These are phyloP conservation scores for Leptonema lineaticorne DNA, from an alignment of 1,140 invertebrate genomes.

Conservation along the genomic window DNA sequence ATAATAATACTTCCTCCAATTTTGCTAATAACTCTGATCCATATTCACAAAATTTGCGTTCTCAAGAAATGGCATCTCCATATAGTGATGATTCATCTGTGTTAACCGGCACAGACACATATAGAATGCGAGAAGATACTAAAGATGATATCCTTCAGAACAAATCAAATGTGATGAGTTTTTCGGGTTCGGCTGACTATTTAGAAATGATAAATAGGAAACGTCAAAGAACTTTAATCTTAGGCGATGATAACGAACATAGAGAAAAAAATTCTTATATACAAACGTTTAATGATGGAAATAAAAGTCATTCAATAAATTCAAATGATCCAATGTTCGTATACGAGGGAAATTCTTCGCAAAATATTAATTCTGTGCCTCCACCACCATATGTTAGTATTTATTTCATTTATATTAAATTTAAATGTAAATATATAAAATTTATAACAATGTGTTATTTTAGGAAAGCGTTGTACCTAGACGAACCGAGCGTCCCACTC, in stretches of 20 bases:
- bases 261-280: conserved; percentile 1
- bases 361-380: conserved; percentile 16
- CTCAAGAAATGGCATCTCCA: conserved; percentile 31
- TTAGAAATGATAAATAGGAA: conserved; percentile 24
- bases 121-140: conserved; percentile 25
- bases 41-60: conserved; percentile 27
- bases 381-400: conserved; percentile 36
- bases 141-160: background rate
- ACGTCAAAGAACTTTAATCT: background rate
- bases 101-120: conserved; percentile 31
- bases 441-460: background rate
- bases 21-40: conserved; percentile 41
- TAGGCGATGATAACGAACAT: background rate
- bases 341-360: conserved; percentile 1
- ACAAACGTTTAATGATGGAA: background rate
- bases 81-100: conserved; percentile 36
- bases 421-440: background rate
- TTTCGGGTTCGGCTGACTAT: conserved; percentile 6
- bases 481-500: conserved; percentile 49
- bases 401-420: background rate
- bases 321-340: background rate
- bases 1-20: conserved; percentile 9
- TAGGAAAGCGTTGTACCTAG: conserved; percentile 41
- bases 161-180: background rate
- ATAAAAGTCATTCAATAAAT: background rate